phyloP scores from a whole-genome alignment of 2,888 invertebrate genomes.

The Sussaba pulchella region DNA sequence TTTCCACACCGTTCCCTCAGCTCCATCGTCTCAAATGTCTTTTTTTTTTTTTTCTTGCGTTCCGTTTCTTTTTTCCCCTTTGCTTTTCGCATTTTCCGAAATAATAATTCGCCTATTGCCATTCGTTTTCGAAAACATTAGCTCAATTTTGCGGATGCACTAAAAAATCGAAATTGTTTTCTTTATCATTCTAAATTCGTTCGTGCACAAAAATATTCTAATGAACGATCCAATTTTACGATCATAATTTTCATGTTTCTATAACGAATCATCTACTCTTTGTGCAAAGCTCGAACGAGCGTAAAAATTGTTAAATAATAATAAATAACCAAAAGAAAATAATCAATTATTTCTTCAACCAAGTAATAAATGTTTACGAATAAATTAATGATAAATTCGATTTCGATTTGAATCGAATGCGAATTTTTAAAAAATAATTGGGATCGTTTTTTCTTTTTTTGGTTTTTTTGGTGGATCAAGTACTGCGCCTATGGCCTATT shows the following conservation, averaged over 20 bases:
- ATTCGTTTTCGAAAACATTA: constrained; percentile 13
- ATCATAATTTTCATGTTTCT: background rate
- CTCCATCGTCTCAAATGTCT: background rate
- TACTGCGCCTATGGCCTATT: constrained; percentile 37
- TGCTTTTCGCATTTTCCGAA: background rate
- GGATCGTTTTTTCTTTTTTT: background rate
- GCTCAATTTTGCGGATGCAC: constrained; percentile 28
- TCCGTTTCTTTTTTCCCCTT: background rate
- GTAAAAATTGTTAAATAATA: background rate
- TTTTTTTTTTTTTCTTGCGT: constrained; percentile 1
- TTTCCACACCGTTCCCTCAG: constrained; percentile 11
- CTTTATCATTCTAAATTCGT: constrained; percentile 18
- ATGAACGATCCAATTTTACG: constrained; percentile 19
- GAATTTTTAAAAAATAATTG: background rate
- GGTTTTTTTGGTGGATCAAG: no score
- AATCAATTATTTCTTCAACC: background rate
- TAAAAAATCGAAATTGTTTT: no score
- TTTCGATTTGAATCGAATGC: no score
- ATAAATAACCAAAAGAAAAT: constrained; percentile 41
- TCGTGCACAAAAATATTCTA: constrained; percentile 47
- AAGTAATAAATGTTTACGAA: constrained; percentile 10
- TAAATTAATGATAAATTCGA: constrained; percentile 26
- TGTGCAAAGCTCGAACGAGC: constrained; percentile 38
- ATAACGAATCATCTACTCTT: constrained; percentile 14
- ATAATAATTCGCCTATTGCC: background rate